Percentiles rank a stretch among this genome's conserved stretches.
Evolutionary conservation across 2,113 vertebrate genomes (phyloP).

Genomic region (Poeciliopsis prolifica): DNA sequence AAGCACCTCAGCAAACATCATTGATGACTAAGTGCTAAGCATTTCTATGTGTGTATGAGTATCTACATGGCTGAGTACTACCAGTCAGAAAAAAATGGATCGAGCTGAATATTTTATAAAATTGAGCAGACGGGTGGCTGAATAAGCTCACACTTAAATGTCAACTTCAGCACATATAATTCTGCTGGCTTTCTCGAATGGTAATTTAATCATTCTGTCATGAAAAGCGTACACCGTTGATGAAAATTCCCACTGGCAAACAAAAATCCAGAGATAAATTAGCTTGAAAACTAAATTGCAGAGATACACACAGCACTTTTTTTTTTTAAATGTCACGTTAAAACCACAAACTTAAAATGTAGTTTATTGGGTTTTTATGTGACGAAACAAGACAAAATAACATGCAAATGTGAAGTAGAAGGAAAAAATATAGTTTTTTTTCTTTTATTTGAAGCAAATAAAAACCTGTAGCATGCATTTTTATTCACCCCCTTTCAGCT

Average conservation of each 20-base stretch:
- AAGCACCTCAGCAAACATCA: constrained; percentile 32
- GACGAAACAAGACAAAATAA: not conserved
- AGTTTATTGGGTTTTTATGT: not conserved
- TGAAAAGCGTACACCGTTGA: not conserved
- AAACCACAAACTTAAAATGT: not conserved
- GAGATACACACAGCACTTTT: not conserved
- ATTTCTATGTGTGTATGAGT: constrained; percentile 17
- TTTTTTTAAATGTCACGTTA: not conserved
- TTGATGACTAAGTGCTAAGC: constrained; percentile 53
- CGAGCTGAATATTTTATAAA: constrained; percentile 12
- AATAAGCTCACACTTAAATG: not conserved
- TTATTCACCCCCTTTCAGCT: not conserved
- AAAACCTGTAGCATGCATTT: not conserved
- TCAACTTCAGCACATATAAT: not conserved
- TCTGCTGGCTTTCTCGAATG: not conserved
- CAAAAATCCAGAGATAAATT: not conserved
- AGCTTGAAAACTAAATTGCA: not conserved
- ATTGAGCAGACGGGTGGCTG: not conserved
- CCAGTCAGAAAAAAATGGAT: constrained; percentile 6
- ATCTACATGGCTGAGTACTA: not conserved
- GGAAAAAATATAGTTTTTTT: not conserved
- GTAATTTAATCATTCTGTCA: not conserved
- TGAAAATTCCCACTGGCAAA: not conserved
- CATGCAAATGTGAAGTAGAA: not conserved
- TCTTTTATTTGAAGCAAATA: not conserved